Evolutionary conservation across 37 sponge, comb jelly and placozoan species (phyloP).

Genomic region (Chondrosia reniformis): DNA sequence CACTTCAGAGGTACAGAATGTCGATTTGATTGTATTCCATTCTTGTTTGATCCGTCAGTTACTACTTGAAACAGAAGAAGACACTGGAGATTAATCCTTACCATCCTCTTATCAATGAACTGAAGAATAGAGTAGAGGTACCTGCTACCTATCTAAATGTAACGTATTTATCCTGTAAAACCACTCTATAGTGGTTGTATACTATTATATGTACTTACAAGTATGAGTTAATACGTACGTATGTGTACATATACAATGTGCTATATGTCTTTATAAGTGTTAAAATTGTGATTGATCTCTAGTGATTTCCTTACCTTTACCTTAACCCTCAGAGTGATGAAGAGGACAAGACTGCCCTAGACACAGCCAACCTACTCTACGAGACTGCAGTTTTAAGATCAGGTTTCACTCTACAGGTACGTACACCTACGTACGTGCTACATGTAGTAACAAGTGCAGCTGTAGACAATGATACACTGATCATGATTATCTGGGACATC

Average conservation of each 20-base stretch:
- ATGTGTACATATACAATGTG: background rate
- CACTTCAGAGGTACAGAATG: too few species aligned
- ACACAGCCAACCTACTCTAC: slow-evolving; percentile 79
- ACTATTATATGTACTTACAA: too few species aligned
- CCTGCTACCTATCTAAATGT: too few species aligned
- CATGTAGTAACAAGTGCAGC: too few species aligned
- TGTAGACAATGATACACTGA: too few species aligned
- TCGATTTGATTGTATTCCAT: too few species aligned
- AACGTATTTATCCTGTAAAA: too few species aligned
- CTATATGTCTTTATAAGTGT: too few species aligned
- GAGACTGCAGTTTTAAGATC: slow-evolving; percentile 91
- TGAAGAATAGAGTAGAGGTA: slow-evolving; percentile 58
- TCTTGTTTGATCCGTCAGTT: slow-evolving; percentile 27
- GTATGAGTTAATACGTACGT: background rate
- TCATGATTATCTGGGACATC: too few species aligned
- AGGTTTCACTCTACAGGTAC: slow-evolving; percentile 73
- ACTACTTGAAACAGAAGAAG: slow-evolving; percentile 93
- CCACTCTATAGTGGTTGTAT: too few species aligned
- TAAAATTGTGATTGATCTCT: too few species aligned
- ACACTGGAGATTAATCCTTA: slow-evolving; percentile 94
- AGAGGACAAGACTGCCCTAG: slow-evolving; percentile 62
- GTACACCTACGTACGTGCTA: background rate
- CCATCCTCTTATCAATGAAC: slow-evolving; percentile 90
- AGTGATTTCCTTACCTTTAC: too few species aligned
- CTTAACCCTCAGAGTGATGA: slow-evolving; percentile 30